These are phyloP conservation scores for Yoshiicerus persimilis DNA, from an alignment of 1,140 invertebrate species.

Conservation along the genomic window DNA sequence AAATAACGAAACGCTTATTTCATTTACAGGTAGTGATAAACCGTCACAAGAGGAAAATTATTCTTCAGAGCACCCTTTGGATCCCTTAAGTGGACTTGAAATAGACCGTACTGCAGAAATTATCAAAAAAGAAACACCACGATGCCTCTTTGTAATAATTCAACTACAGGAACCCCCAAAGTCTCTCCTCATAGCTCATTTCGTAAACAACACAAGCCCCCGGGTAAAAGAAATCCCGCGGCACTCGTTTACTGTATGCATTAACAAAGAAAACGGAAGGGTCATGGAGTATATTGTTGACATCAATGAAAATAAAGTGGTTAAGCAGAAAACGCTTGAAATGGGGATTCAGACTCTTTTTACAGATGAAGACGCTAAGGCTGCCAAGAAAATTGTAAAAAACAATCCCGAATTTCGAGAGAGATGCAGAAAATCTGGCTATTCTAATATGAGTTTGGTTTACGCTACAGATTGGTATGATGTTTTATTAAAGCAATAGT, in stretches of 20 bases:
- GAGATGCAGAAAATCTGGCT: neutral
- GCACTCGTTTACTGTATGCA: neutral
- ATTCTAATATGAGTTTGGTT: neutral
- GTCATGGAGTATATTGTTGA: neutral
- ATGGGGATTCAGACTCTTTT: too few relatives aligned
- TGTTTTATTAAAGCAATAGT: neutral
- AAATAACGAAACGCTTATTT: too few relatives aligned
- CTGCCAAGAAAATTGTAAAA: neutral
- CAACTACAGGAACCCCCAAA: neutral
- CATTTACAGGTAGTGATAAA: too few relatives aligned
- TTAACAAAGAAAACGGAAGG: neutral
- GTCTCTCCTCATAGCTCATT: neutral
- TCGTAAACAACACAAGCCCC: neutral
- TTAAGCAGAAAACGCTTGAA: neutral
- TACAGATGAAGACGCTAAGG: neutral
- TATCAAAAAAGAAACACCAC: neutral
- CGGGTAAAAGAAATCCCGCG: neutral
- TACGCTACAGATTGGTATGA: neutral
- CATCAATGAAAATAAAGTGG: neutral
- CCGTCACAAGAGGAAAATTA: too few relatives aligned
- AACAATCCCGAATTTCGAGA: neutral
- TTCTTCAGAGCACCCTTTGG: neutral
- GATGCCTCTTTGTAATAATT: neutral
- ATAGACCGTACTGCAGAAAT: neutral
- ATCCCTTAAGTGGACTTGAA: neutral